Base-by-base conservation (phyloP, 1,140 invertebrate genomes). In the Antheraea pernyi region DNA sequence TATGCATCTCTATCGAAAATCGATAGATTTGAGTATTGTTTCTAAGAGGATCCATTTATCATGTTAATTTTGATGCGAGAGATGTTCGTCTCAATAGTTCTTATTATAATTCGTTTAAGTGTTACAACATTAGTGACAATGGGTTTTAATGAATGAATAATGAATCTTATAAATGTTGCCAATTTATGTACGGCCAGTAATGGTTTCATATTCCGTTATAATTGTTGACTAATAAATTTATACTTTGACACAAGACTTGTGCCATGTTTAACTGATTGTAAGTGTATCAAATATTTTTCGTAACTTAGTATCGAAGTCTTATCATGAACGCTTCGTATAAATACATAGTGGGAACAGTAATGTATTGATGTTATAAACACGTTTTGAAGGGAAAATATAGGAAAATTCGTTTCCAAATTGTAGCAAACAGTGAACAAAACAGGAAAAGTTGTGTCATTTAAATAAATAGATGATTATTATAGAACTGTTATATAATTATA, bases 391-490 rank as follows among this genome's bases (percentile, higher is more conserved):
- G n/a, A n/a, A n/a, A n/a, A 13, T 39, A 65, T 10, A 64, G 6
- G 2, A 30, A 59, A 30, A 22, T 65, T 70, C 72, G 65, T 79
- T 84, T 85, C 80, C 77, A 82, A 81, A 72, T 78, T 82, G 75
- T 80, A 84, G 42, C 74, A 64, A 72, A 75, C 59, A 75, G 67
- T 78, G 80, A 78, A 83, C 5, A 53, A 74, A 83, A 85, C 80
- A 85, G 80, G 83, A 86, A 84, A 86, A 87, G 74, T 81, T 87
- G 89, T 91, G 88, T 91, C 88, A 91, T 90, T 88, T 88, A 73
- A 89, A 84, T 84, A 84, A 78, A 84, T 82, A 86, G 83, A 88
- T 87, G 86, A 86, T 82, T 83, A 86, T 86, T 53, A 13, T 53
- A 53, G 82, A 86, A 89, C 82, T 85, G 84, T 89, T 88, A 89